Conservation (phyloP, 2,888 invertebrate species). For the Agriopis aurantiaria region DNA sequence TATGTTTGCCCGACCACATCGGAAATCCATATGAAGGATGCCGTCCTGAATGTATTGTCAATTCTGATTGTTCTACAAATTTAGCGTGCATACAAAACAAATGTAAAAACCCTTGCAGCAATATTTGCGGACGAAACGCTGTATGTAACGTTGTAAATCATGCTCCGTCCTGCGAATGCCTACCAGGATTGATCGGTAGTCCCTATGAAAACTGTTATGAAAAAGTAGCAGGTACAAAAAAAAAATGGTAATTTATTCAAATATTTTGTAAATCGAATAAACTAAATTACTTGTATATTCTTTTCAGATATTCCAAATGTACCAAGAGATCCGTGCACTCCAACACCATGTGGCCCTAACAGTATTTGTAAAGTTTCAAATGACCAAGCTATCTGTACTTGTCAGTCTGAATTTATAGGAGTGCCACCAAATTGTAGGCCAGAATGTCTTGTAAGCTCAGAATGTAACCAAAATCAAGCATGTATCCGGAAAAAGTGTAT, state of each 20-base stretch:
- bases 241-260: neutral
- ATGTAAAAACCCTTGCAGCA: slow-evolving; percentile 91
- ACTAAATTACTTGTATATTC: neutral
- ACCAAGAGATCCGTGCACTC: slow-evolving; percentile 88
- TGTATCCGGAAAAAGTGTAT: slow-evolving; percentile 89
- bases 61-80: slow-evolving; percentile 90
- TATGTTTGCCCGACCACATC: slow-evolving; percentile 89
- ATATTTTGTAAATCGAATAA: slow-evolving; percentile 1
- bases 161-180: slow-evolving; percentile 89
- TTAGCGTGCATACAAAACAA: slow-evolving; percentile 91
- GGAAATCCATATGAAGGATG: slow-evolving; percentile 93
- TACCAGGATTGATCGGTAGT: slow-evolving; percentile 87
- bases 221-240: slow-evolving; percentile 63
- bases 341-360: slow-evolving; percentile 92
- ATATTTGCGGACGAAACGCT: slow-evolving; percentile 91
- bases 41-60: slow-evolving; percentile 91
- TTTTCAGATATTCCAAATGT: slow-evolving; percentile 65
- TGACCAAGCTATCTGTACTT: slow-evolving; percentile 90
- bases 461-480: slow-evolving; percentile 88
- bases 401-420: slow-evolving; percentile 88
- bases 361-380: slow-evolving; percentile 91
- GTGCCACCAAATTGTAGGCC: slow-evolving; percentile 89
- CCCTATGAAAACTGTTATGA: slow-evolving; percentile 86
- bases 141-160: slow-evolving; percentile 91
- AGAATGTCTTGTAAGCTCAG: slow-evolving; percentile 88